Conservation (phyloP, 2,888 invertebrate genomes). For the Dasysyrphus tricinctus region DNA sequence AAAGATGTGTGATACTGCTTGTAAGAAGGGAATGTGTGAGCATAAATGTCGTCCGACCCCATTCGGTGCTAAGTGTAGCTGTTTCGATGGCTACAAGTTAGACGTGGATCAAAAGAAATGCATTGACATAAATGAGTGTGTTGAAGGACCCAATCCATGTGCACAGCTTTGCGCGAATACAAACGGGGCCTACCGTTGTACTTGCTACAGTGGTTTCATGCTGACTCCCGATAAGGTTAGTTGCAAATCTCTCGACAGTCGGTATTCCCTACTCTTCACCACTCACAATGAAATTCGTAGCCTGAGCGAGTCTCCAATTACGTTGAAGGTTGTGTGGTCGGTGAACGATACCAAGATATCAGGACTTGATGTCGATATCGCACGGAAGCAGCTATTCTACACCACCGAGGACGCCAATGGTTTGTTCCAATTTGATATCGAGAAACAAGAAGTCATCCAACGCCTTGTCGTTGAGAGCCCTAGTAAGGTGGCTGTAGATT, state of each 20-base stretch:
- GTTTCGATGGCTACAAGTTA: conserved; percentile 86
- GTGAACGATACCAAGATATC: conserved; percentile 84
- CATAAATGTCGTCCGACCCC: conserved; percentile 87
- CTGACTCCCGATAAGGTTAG: conserved; percentile 86
- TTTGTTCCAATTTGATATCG: conserved; percentile 83
- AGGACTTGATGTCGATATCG: conserved; percentile 85
- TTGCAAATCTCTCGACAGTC: conserved; percentile 87
- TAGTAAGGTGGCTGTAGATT: conserved; percentile 88
- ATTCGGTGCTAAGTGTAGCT: conserved; percentile 87
- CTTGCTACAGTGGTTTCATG: conserved; percentile 82
- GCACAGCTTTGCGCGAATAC: conserved; percentile 85
- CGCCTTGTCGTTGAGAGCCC: conserved; percentile 82
- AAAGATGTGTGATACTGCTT: conserved; percentile 85
- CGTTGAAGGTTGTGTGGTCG: conserved; percentile 82
- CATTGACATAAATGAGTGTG: conserved; percentile 90
- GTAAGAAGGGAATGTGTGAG: conserved; percentile 82
- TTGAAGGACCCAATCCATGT: conserved; percentile 84
- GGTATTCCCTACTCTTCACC: conserved; percentile 85
- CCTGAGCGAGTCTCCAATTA: conserved; percentile 82
- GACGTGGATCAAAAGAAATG: conserved; percentile 85
- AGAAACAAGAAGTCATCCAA: conserved; percentile 80
- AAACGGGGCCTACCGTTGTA: conserved; percentile 81
- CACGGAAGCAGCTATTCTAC: conserved; percentile 84
- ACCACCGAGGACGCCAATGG: conserved; percentile 83
- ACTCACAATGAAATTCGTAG: conserved; percentile 85